These are phyloP conservation scores for Trichechus manatus DNA, from an alignment of 2,113 vertebrate genomes.

Conservation along the genomic window DNA sequence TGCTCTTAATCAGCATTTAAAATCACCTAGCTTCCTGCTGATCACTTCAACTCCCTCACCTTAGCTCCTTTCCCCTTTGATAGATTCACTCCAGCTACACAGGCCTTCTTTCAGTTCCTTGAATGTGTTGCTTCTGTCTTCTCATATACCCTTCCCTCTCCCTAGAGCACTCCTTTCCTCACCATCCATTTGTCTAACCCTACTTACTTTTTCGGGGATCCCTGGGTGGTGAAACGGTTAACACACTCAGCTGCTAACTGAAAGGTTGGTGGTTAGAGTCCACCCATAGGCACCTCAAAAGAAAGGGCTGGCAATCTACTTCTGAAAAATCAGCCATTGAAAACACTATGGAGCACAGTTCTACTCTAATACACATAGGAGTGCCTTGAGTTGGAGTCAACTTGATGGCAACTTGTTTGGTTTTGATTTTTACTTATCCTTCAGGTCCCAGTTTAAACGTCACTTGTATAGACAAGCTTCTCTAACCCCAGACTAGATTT, in stretches of 20 bases:
- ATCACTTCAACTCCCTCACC: background rate
- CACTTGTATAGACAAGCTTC: constrained; percentile 25
- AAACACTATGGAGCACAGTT: background rate
- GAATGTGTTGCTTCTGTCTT: constrained; percentile 38
- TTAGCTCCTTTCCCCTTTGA: background rate
- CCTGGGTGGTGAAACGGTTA: background rate
- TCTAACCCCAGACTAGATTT: background rate
- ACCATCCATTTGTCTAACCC: constrained; percentile 20
- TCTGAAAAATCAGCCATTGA: background rate
- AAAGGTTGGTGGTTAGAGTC: background rate
- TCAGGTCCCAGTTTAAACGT: background rate
- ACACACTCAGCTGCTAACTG: background rate
- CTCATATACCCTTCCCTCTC: background rate
- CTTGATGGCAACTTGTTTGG: background rate
- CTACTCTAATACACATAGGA: background rate
- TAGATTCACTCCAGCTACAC: background rate
- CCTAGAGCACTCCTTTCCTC: background rate
- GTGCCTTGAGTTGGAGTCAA: background rate
- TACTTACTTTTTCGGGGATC: background rate
- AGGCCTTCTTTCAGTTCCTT: constrained; percentile 45
- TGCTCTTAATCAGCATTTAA: constrained; percentile 40
- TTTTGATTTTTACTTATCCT: background rate
- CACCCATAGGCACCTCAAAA: background rate
- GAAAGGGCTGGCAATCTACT: background rate
- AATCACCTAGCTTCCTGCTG: constrained; percentile 1